Conservation (phyloP, 2,797 vertebrate species). For the Thalassophryne amazonica region DNA sequence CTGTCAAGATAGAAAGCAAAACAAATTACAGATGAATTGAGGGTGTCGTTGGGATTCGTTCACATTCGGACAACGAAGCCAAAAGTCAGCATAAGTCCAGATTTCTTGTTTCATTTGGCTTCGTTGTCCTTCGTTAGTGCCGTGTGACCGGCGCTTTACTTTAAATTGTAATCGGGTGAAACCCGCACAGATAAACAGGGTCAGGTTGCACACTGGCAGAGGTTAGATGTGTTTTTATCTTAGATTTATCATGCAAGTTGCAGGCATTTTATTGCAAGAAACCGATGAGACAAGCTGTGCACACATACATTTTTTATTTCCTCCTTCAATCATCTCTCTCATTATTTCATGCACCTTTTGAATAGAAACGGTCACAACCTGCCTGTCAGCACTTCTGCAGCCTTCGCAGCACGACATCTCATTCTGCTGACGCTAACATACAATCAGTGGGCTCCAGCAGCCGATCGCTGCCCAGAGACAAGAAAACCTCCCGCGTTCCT, state of each 20-base stretch:
- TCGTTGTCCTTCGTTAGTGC: no score
- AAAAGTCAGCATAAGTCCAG: no score
- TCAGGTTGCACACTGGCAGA: no score
- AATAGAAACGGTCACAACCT: neutral
- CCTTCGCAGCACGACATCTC: constrained; percentile 22
- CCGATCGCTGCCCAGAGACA: constrained; percentile 17
- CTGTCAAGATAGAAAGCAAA: no score
- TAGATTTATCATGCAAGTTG: constrained; percentile 29
- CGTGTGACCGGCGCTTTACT: no score
- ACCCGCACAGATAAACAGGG: no score
- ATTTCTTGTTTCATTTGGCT: no score
- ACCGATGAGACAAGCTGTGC: constrained; percentile 16
- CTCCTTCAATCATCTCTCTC: neutral
- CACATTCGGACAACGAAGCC: no score
- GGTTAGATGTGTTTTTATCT: constrained; percentile 46
- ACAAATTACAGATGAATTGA: no score
- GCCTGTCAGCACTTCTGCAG: constrained; percentile 53
- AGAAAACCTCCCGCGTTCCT: constrained; percentile 12
- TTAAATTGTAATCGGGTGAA: no score
- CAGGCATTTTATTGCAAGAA: constrained; percentile 46
- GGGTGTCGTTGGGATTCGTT: no score
- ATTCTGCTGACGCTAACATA: constrained; percentile 57
- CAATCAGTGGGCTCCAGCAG: constrained; percentile 47
- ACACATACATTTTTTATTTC: constrained; percentile 20
- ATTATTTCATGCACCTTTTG: neutral